These are phyloP conservation scores for Pitangus sulphuratus DNA, from an alignment of 2,797 vertebrate species.

Conservation along the genomic window DNA sequence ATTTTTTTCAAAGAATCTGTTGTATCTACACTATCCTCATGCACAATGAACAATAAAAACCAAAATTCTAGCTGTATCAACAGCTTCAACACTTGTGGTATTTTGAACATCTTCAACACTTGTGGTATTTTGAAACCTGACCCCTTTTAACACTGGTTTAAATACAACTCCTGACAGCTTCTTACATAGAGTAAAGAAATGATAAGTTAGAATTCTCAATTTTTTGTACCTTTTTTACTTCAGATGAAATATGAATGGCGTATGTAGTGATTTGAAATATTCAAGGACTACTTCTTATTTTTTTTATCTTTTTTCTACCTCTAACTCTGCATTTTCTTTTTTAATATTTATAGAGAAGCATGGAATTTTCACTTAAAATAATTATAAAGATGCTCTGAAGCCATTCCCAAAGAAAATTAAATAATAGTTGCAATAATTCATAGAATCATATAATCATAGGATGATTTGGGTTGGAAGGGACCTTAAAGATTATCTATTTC, in stretches of 20 bases:
- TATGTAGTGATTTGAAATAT: not conserved
- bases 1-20: not conserved
- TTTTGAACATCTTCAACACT: not conserved
- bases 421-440: not conserved
- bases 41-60: not conserved
- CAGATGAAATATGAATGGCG: not conserved
- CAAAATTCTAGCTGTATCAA: not conserved
- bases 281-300: not conserved
- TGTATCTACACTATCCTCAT: not conserved
- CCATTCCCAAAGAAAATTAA: not conserved
- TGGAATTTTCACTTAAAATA: not conserved
- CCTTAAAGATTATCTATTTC: not conserved
- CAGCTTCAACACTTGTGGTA: not conserved
- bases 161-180: not conserved
- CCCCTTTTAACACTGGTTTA: not conserved
- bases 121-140: not conserved
- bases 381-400: not conserved
- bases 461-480: not conserved
- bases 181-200: not conserved
- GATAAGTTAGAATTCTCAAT: not conserved
- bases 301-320: not conserved
- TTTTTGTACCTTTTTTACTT: not conserved
- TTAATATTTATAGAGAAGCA: not conserved
- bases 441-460: not conserved
- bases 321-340: not conserved